Conservation (phyloP, 2,797 vertebrate genomes). For the Myotis pilosus region DNA sequence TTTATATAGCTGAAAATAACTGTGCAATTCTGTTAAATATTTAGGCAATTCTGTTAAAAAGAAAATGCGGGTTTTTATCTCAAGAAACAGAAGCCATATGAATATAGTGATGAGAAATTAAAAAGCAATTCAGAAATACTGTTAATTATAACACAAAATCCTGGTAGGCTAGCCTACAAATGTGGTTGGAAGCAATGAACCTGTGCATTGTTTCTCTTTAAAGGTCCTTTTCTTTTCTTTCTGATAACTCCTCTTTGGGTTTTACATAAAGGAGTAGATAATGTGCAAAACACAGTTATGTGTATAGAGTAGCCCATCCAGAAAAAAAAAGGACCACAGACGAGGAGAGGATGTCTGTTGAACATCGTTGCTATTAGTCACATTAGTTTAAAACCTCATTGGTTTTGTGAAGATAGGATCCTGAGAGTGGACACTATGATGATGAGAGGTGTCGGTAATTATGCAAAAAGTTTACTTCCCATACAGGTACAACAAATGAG, state of each 20-base stretch:
- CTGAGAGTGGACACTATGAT: not conserved
- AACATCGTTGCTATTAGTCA: not conserved
- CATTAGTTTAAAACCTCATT: not conserved
- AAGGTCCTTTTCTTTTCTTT: not conserved
- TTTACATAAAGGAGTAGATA: constrained; percentile 43
- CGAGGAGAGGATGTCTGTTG: not conserved
- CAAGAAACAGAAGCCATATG: constrained; percentile 58
- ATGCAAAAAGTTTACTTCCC: not conserved
- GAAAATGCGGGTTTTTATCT: constrained; percentile 40
- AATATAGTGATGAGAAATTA: constrained; percentile 54
- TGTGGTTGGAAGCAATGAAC: not conserved
- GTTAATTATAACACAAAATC: constrained; percentile 39
- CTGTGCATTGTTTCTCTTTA: not conserved
- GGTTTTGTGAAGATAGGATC: not conserved
- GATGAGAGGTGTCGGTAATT: not conserved
- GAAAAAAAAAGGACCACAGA: not conserved
- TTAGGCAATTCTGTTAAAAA: constrained; percentile 54
- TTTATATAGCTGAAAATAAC: constrained; percentile 56
- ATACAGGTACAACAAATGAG: not conserved
- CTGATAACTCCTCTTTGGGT: not conserved
- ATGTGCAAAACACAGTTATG: not conserved
- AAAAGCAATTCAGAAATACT: constrained; percentile 44
- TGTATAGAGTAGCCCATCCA: not conserved
- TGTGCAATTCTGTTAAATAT: too few species aligned
- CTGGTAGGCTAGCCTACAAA: constrained; percentile 5